phyloP scores from a whole-genome alignment of 2,888 invertebrate genomes.

The Cantharis rustica region DNA sequence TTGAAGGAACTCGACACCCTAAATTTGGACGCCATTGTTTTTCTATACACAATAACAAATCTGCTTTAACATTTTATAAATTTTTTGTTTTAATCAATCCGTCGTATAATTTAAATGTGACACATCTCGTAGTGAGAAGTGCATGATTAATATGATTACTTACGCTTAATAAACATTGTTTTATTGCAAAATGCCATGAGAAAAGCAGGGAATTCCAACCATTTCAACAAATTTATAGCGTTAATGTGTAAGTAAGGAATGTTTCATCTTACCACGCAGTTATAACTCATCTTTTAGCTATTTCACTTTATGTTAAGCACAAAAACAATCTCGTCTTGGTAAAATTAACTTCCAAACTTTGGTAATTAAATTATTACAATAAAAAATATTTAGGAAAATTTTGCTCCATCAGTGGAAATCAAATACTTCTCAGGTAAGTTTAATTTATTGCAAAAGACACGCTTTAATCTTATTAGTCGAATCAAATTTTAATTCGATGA shows the following conservation, averaged over 20 bases:
- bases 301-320: constrained; percentile 21
- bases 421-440: not conserved
- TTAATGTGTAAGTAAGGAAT: constrained; percentile 31
- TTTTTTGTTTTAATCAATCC: not conserved
- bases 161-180: constrained; percentile 30
- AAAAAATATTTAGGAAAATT: not conserved
- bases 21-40: not conserved
- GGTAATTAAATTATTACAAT: not conserved
- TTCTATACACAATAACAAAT: not conserved
- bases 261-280: constrained; percentile 32
- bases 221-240: constrained; percentile 27
- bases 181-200: constrained; percentile 23
- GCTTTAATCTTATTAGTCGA: constrained; percentile 9
- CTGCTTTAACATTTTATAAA: not conserved
- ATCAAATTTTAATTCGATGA: constrained; percentile 10
- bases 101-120: not conserved
- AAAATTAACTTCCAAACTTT: constrained; percentile 11
- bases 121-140: constrained; percentile 8
- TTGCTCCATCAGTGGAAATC: not conserved
- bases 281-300: constrained; percentile 32
- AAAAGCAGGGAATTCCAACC: constrained; percentile 22
- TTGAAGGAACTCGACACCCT: not conserved
- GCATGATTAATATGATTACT: constrained; percentile 23
- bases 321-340: constrained; percentile 15
- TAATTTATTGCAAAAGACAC: not conserved